phyloP scores from a whole-genome alignment of 1,140 invertebrate genomes.

The Drosophila melanica region DNA sequence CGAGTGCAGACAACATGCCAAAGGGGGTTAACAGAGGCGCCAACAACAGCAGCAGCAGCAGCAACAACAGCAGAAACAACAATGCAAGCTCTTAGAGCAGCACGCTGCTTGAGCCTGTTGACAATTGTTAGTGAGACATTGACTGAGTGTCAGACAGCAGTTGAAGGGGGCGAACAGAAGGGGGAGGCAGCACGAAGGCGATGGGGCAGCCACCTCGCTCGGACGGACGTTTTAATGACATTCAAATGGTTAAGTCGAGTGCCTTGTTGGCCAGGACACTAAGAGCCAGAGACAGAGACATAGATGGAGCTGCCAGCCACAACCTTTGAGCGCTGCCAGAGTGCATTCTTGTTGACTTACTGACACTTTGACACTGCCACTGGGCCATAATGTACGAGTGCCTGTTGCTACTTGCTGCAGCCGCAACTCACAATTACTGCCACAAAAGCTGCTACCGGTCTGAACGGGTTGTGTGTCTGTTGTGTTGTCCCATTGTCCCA shows the following conservation, averaged over 20 bases:
- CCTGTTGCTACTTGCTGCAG: slow-evolving; percentile 21
- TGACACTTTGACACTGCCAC: slow-evolving; percentile 73
- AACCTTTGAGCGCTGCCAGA: slow-evolving; percentile 56
- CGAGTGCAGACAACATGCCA: slow-evolving; percentile 36
- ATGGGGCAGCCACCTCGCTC: neutral
- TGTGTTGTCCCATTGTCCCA: slow-evolving; percentile 10
- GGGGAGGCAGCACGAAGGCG: neutral
- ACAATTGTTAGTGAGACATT: slow-evolving; percentile 82
- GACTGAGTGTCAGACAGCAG: slow-evolving; percentile 65
- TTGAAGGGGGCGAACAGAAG: slow-evolving; percentile 3
- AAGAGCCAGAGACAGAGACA: neutral
- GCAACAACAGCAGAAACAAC: slow-evolving; percentile 44
- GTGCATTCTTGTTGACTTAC: slow-evolving; percentile 81
- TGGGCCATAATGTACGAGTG: slow-evolving; percentile 40
- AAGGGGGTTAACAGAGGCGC: slow-evolving; percentile 28
- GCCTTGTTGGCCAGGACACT: slow-evolving; percentile 38
- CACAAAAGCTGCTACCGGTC: slow-evolving; percentile 44
- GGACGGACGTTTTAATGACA: slow-evolving; percentile 73
- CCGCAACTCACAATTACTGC: slow-evolving; percentile 65
- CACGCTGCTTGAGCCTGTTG: slow-evolving; percentile 79
- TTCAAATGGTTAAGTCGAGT: slow-evolving; percentile 77
- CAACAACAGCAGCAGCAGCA: slow-evolving; percentile 19
- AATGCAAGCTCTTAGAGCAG: slow-evolving; percentile 51
- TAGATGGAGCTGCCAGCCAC: neutral
- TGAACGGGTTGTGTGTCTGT: neutral